Conservation (phyloP, 2,113 vertebrate species). For the Sakesphorus luctuosus region DNA sequence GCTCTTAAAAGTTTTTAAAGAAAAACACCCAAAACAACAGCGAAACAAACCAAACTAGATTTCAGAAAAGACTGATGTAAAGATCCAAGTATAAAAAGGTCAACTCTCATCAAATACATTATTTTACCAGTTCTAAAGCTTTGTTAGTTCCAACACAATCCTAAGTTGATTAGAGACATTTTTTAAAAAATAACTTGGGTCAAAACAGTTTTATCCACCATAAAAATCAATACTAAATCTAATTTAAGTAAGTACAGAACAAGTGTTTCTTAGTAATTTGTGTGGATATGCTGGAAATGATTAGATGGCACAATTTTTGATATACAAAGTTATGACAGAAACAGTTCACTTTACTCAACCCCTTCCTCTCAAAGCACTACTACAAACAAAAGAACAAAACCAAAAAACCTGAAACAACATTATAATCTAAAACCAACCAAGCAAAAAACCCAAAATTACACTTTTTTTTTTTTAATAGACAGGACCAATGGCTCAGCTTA, state of each 20-base stretch:
- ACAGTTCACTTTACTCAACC: background rate
- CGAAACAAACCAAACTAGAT: background rate
- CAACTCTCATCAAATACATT: background rate
- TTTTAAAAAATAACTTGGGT: background rate
- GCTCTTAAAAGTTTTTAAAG: background rate
- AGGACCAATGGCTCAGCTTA: background rate
- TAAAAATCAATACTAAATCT: background rate
- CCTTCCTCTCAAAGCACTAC: background rate
- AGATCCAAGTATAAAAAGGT: background rate
- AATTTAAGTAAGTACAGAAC: background rate
- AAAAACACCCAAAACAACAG: too few species aligned
- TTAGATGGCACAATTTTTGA: background rate
- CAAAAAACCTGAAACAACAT: background rate
- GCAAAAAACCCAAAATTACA: too few species aligned
- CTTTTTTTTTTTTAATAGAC: background rate
- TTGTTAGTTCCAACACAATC: background rate
- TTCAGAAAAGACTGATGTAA: background rate
- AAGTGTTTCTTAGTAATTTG: background rate
- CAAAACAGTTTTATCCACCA: background rate
- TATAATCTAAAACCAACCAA: background rate
- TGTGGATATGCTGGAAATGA: background rate
- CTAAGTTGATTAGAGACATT: background rate
- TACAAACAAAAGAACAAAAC: background rate
- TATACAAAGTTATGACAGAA: background rate
- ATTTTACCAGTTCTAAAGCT: background rate